phyloP scores from a whole-genome alignment of 2,113 vertebrate genomes.

The Terrapene triunguis region DNA sequence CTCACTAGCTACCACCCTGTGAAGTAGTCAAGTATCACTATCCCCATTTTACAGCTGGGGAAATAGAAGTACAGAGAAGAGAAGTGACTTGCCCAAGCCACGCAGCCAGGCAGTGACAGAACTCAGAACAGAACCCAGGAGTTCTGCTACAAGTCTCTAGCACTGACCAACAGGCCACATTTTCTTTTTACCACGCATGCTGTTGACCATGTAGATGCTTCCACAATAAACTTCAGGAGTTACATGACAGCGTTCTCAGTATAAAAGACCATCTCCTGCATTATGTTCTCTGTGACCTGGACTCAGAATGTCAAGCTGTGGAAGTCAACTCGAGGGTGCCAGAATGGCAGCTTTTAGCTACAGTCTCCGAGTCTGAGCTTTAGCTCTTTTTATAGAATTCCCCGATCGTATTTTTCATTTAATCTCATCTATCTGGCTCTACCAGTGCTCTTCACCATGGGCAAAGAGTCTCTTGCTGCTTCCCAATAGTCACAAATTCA shows the following conservation, averaged over 20 bases:
- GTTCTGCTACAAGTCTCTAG: neutral
- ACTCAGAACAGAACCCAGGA: neutral
- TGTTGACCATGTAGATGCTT: neutral
- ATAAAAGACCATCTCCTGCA: neutral
- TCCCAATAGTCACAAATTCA: conserved; percentile 56
- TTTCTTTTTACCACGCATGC: neutral
- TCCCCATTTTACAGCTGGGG: neutral
- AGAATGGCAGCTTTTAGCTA: neutral
- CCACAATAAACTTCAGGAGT: neutral
- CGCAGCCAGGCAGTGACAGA: neutral
- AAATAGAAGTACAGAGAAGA: neutral
- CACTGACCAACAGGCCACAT: neutral
- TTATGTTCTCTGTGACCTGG: neutral
- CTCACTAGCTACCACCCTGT: neutral
- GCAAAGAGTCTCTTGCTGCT: conserved; percentile 9
- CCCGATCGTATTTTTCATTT: neutral
- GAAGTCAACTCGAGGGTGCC: neutral
- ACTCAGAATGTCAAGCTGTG: neutral
- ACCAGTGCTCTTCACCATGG: neutral
- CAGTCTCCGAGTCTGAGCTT: neutral
- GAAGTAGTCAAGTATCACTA: neutral
- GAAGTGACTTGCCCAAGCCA: neutral
- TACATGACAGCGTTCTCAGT: neutral
- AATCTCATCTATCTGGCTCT: conserved; percentile 15
- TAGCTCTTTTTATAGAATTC: conserved; percentile 7